These are phyloP conservation scores for Plebejus melissa DNA, from an alignment of 2,888 invertebrate genomes.

Conservation along the genomic window DNA sequence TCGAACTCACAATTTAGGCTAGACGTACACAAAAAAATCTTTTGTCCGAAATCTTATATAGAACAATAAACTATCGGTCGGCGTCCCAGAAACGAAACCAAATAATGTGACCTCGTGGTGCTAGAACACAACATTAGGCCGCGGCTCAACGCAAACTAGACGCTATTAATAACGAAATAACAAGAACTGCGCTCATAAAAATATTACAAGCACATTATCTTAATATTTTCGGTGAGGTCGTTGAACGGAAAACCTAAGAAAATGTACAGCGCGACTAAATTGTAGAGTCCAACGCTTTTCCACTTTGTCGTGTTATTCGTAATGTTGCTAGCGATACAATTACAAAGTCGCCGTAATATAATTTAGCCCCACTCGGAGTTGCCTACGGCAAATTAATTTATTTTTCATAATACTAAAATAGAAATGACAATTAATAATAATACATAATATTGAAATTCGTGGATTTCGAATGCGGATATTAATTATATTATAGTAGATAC, in stretches of 20 bases:
- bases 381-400: neutral
- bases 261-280: neutral
- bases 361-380: neutral
- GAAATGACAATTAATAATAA: neutral
- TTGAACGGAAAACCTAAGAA: constrained; percentile 42
- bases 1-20: constrained; percentile 33
- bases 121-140: constrained; percentile 34
- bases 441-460: too few species aligned
- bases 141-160: constrained; percentile 41
- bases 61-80: constrained; percentile 42
- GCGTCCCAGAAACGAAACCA: constrained; percentile 45
- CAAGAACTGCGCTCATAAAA: constrained; percentile 33
- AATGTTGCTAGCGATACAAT: constrained; percentile 12
- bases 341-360: neutral
- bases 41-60: constrained; percentile 41
- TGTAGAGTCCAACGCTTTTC: constrained; percentile 35
- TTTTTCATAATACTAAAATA: neutral
- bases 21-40: constrained; percentile 37
- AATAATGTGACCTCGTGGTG: constrained; percentile 36
- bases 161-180: constrained; percentile 29
- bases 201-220: constrained; percentile 30
- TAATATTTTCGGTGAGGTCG: constrained; percentile 40
- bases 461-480: neutral
- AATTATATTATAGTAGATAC: too few species aligned
- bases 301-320: constrained; percentile 45